Evolutionary conservation across 1,140 invertebrate genomes (phyloP).

Genomic region (Pygmarrhopalites habei): DNA sequence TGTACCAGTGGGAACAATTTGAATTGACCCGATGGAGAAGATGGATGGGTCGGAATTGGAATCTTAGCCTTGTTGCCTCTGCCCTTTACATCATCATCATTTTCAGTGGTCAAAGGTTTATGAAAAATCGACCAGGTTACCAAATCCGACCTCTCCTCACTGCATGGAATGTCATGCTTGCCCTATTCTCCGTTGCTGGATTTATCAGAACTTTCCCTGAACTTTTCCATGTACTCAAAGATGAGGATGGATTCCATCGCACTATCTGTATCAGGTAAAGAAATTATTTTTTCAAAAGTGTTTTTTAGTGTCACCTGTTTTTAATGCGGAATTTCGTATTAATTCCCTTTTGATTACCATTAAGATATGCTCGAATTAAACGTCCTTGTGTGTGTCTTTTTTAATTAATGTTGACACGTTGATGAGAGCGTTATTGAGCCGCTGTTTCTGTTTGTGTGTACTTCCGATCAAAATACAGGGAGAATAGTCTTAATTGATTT

Average conservation of each 20-base stretch:
- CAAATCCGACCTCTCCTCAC: background rate
- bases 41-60: conserved; percentile 22
- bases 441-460: too few species aligned
- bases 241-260: conserved; percentile 6
- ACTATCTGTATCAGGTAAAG: conserved; percentile 4
- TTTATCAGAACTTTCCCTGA: conserved; percentile 17
- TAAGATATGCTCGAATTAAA: too few species aligned
- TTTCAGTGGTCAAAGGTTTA: conserved; percentile 1
- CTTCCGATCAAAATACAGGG: too few species aligned
- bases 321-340: too few species aligned
- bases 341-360: too few species aligned
- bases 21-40: conserved; percentile 1
- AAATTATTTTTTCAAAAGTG: too few species aligned
- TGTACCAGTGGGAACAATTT: conserved; percentile 7
- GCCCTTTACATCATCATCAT: conserved; percentile 17
- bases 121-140: conserved; percentile 17
- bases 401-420: too few species aligned
- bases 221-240: background rate
- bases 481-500: too few species aligned
- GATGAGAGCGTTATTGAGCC: too few species aligned
- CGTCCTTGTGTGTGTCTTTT: too few species aligned
- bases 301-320: too few species aligned
- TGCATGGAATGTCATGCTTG: conserved; percentile 6
- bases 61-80: conserved; percentile 8
- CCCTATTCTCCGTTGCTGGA: conserved; percentile 6